Evolutionary conservation across 2,113 vertebrate species (phyloP), one percentile per base, ranked within the genome.

Genomic region (Oncorhynchus nerka): DNA sequence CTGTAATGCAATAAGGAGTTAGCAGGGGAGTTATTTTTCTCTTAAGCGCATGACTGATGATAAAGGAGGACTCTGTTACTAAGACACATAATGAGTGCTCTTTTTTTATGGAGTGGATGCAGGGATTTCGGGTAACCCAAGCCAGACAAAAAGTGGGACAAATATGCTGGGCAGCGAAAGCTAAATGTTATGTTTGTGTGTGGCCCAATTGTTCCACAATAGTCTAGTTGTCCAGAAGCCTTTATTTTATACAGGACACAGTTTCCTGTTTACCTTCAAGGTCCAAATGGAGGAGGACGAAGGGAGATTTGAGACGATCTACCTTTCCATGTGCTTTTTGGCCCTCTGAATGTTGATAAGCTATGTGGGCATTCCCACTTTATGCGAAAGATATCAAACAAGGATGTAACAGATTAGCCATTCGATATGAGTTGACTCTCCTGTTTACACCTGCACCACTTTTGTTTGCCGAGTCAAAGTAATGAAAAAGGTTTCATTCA

Each of bases 51-150:
- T 87, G 83, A 87, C 79, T 16, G 74, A 70, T 81, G 62, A 81
- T 84, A 80, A 87, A 84, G 73, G 78, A 80, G 28, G 13, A 13
- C 75, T 86, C 72, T 86, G 79, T 86, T 49, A 70, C 9, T 48
- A 66, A 71, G 82, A 86, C 80, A 82, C 78, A 80, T 87, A 83
- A 82, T 79, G 66, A 80, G 77, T 76, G 71, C 74, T 73, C 67
- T 45, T 73, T 28, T 4, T 48, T 55, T 73, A 81, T 74, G 73
- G 28, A 78, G 24, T 32, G 4, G 5, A 67, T 74, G 15, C 61
- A 68, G 67, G 32, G 20, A 76, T 69, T 20, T 55, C 16, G 19
- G 16, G 51, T 62, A 22, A 62, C 2, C 59, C 51, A 19, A 15
- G 16, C 7, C 19, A 62, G 5, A 8, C n/a, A 62, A 62, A 24